Base-by-base conservation (phyloP, 2,888 invertebrate species). In the Alloplasta piceator region DNA sequence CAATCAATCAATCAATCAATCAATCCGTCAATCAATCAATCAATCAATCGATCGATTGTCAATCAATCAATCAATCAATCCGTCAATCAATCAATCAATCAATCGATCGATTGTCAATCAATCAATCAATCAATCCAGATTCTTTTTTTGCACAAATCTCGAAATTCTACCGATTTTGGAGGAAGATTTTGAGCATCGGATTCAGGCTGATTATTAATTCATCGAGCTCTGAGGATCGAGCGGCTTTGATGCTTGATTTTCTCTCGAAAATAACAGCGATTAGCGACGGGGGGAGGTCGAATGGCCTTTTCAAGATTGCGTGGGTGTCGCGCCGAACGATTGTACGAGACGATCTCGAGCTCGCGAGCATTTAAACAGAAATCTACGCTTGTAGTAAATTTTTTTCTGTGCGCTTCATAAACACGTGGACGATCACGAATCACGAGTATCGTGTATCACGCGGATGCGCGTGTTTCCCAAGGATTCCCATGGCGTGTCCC, bases 401-500 rank as follows among this genome's bases (percentile, higher is more conserved):
- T 39, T 61, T 60, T 16, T 60, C 10, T 36, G n/a, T 12, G 16
- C 12, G 14, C n/a, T 2, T 50, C n/a, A 60, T n/a, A 60, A 39
- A 10, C 66, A 66, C 60, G 75, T 46, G 58, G 75, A 76, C n/a
- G 60, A 48, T 50, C 64, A 75, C 36, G 73, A 61, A 52, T 14
- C 43, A 56, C 75, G 26, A 26, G 72, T 77, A 80, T 83, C 80
- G 83, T 83, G 82, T 82, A 70, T 82, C 77, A 68, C 83, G 83
- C 82, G 84, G 78, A 71, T 78, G 68, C 80, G 82, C 82, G 78
- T 76, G 80, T 83, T 26, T 84, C 68, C 71, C 71, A 79, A 83
- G 80, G 72, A 85, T 87, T 88, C 87, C 88, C 89, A 88, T 86
- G 86, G 78, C 80, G 73, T 50, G 68, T 66, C 63, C 79, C 60